These are phyloP conservation scores for Lithophane ornitopus DNA, from an alignment of 2,888 invertebrate species.

Conservation along the genomic window DNA sequence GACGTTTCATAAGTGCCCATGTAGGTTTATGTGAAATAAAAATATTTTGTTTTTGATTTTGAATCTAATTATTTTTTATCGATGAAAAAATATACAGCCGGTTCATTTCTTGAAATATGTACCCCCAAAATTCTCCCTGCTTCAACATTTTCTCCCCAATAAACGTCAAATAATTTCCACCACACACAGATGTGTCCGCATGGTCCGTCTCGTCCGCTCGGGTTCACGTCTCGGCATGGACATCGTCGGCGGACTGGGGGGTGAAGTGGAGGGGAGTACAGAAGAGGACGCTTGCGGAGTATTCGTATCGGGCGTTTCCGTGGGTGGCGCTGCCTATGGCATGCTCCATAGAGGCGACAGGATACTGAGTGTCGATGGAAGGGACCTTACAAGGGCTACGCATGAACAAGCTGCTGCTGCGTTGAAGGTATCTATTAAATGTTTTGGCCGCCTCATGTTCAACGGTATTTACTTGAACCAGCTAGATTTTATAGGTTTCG, in stretches of 20 bases:
- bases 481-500: not conserved
- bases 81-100: not conserved
- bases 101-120: not conserved
- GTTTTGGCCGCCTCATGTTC: conserved; percentile 1
- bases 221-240: conserved; percentile 89
- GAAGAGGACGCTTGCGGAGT: conserved; percentile 88
- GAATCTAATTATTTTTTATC: not conserved
- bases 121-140: not conserved
- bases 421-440: conserved; percentile 80
- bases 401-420: conserved; percentile 95
- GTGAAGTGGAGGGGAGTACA: conserved; percentile 78
- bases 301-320: conserved; percentile 87
- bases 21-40: too few relatives aligned
- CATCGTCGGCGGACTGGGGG: conserved; percentile 88
- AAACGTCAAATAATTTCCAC: conserved; percentile 9
- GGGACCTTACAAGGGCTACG: conserved; percentile 93
- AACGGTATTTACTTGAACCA: not conserved
- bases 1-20: too few relatives aligned
- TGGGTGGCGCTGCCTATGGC: conserved; percentile 86
- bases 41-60: too few relatives aligned
- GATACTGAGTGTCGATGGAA: conserved; percentile 94
- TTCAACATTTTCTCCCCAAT: not conserved
- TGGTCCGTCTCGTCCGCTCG: conserved; percentile 87
- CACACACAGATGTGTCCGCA: conserved; percentile 83
- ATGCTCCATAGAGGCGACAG: conserved; percentile 93